Evolutionary conservation across 2,888 invertebrate species (phyloP).

Genomic region (Chirona hameri): DNA sequence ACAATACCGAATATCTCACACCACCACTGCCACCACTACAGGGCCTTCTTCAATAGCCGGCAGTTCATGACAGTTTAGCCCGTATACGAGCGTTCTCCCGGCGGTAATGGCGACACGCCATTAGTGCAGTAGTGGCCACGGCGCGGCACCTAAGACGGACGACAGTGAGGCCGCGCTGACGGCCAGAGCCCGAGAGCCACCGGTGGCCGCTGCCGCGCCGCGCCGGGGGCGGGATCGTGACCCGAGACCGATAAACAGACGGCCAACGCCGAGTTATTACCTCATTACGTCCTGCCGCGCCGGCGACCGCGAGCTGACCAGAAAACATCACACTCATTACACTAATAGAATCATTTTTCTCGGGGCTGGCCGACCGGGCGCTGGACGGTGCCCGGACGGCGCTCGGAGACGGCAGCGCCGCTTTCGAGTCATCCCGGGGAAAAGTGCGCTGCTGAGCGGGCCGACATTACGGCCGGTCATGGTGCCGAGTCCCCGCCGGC

Average conservation of each 20-base stretch:
- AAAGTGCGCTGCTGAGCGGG: background rate
- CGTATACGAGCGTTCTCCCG: background rate
- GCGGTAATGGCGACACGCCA: background rate
- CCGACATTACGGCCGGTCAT: background rate
- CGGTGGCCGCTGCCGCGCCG: background rate
- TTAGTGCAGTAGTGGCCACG: background rate
- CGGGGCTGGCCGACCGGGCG: background rate
- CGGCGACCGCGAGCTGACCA: background rate
- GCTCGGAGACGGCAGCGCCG: no score
- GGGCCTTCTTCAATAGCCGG: no score
- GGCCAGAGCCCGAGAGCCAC: background rate
- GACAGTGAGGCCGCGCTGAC: background rate
- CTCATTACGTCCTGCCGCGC: background rate
- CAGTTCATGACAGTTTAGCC: background rate
- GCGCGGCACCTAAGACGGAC: background rate
- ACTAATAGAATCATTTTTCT: constrained; percentile 12
- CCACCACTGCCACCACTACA: background rate
- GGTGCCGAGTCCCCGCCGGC: background rate
- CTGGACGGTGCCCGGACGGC: background rate
- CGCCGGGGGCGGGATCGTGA: background rate
- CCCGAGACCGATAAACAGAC: background rate
- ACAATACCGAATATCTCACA: background rate
- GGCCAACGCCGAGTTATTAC: background rate
- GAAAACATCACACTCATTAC: background rate
- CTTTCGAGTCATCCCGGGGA: background rate